A percentile compares a stretch with the other conserved stretches of the same genome.
These are phyloP conservation scores for Aleadryas rufinucha DNA, from an alignment of 2,113 vertebrate species.

Conservation along the genomic window DNA sequence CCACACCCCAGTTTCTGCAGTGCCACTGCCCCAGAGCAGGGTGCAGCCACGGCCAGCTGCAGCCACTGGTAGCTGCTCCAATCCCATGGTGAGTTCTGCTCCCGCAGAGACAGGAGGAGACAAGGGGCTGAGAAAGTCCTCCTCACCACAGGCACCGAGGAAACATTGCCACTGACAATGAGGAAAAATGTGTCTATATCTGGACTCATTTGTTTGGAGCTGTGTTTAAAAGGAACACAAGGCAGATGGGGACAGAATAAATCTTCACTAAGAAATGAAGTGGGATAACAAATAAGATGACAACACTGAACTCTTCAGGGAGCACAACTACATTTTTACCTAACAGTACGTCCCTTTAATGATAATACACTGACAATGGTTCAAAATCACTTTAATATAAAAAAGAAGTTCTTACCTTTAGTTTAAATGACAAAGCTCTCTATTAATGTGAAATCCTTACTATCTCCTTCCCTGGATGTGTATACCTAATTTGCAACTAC, in stretches of 20 bases:
- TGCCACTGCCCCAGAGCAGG: not conserved
- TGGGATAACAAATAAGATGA: not conserved
- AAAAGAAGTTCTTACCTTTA: not conserved
- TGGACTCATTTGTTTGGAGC: not conserved
- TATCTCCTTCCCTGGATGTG: not conserved
- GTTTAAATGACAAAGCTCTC: not conserved
- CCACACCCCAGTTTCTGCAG: not conserved
- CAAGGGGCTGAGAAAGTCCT: not conserved
- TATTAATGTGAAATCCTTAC: not conserved
- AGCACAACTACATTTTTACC: not conserved
- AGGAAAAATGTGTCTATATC: not conserved
- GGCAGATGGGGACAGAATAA: not conserved
- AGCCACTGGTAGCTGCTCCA: not conserved
- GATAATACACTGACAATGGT: not conserved
- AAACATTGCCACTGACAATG: not conserved
- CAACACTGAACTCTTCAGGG: not conserved
- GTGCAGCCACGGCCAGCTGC: not conserved
- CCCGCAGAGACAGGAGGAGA: not conserved
- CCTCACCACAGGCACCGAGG: rapidly evolving
- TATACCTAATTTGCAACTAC: not conserved
- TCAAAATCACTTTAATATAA: not conserved
- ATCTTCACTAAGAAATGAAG: not conserved
- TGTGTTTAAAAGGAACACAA: not conserved
- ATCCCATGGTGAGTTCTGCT: rapidly evolving
- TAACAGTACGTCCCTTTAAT: not conserved